Base-by-base conservation (phyloP, 2,888 invertebrate genomes). In the Luffia ferchaultella region DNA sequence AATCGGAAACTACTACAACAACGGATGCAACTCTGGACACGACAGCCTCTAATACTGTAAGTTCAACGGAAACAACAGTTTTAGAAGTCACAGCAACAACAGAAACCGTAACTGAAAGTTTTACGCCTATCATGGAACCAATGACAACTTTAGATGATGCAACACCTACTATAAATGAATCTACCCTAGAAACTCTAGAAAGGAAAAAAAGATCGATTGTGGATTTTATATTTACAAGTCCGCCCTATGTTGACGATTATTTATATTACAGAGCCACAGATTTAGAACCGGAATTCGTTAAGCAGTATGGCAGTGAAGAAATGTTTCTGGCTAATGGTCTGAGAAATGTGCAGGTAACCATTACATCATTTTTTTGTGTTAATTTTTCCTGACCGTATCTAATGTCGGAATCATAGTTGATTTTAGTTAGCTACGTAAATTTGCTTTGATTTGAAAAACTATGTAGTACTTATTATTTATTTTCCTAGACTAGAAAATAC, bases 321-420 rank as follows among this genome's bases (percentile, higher is more conserved):
- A 69, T 73, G 64, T 84, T 85, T 58, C 62, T 82, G 49, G 82
- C 70, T 1, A 78, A 83, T 57, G 85, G 84, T 43, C 59, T 79
- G 30, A 71, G 68, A 62, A 77, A 66, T 60, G 72, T 83, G 50
- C 75, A 80, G 73, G 82, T 82, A 47, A 64, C n/a, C n/a, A n/a
- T n/a, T n/a, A n/a, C n/a, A 65, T 59, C 40, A 50, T 16, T n/a
- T n/a, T n/a, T n/a, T n/a, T n/a, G n/a, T n/a, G n/a, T n/a, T n/a
- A n/a, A n/a, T n/a, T n/a, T n/a, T n/a, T n/a, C n/a, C n/a, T n/a
- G n/a, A n/a, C n/a, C n/a, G n/a, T n/a, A n/a, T n/a, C n/a, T n/a
- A n/a, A n/a, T n/a, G n/a, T n/a, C n/a, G n/a, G n/a, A n/a, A n/a
- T n/a, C n/a, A n/a, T n/a, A n/a, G n/a, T n/a, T n/a, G n/a, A n/a